Conservation (phyloP, 1,140 invertebrate genomes). For the Scaptomyza montana region DNA sequence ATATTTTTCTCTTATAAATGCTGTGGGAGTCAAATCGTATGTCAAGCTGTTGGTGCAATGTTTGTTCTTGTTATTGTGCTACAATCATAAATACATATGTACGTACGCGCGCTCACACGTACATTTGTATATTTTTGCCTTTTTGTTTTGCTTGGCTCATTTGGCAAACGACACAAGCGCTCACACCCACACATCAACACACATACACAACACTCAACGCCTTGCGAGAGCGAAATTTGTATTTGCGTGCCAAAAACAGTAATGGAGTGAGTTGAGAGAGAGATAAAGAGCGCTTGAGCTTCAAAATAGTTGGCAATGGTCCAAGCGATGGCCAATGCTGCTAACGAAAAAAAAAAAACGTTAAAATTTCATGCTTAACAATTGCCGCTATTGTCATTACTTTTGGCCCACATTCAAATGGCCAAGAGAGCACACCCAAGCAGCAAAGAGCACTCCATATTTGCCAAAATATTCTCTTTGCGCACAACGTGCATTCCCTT, state of each 20-base stretch:
- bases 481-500: constrained; percentile 25
- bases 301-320: constrained; percentile 40
- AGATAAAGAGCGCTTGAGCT: constrained; percentile 1
- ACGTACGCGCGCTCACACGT: constrained; percentile 4
- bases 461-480: constrained; percentile 35
- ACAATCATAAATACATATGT: background rate
- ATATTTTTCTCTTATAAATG: constrained; percentile 57
- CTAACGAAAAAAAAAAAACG: constrained; percentile 29
- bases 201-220: constrained; percentile 19
- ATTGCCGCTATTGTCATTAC: constrained; percentile 78
- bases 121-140: constrained; percentile 67
- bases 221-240: constrained; percentile 27
- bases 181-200: constrained; percentile 34
- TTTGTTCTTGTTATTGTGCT: constrained; percentile 38
- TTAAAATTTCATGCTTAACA: constrained; percentile 59
- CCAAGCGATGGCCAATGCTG: constrained; percentile 42
- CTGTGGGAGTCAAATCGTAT: background rate
- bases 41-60: constrained; percentile 39
- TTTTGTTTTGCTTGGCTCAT: constrained; percentile 79
- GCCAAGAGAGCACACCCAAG: constrained; percentile 10
- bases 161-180: constrained; percentile 56
- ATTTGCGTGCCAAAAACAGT: constrained; percentile 8
- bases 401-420: constrained; percentile 77
- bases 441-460: constrained; percentile 24
- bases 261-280: constrained; percentile 16